Evolutionary conservation across 2,113 vertebrate species (phyloP).

Genomic region (Otolemur garnettii): DNA sequence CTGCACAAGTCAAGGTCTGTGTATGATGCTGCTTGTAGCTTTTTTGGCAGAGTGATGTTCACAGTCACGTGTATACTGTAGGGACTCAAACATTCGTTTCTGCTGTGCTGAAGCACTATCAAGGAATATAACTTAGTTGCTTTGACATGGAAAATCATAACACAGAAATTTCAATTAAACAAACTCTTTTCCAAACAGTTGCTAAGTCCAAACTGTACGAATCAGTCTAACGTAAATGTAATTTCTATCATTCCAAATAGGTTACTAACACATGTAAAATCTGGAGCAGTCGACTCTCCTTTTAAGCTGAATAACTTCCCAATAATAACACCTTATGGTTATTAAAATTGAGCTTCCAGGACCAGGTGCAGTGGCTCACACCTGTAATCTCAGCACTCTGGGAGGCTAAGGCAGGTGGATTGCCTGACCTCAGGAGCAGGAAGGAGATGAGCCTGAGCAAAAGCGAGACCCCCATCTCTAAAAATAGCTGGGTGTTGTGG

Average conservation of each 20-base stretch:
- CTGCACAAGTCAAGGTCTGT: not conserved
- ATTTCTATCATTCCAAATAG: not conserved
- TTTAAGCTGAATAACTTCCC: not conserved
- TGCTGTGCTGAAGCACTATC: slow-evolving; percentile 31
- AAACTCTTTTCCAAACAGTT: slow-evolving; percentile 20
- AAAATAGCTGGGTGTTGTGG: too few species aligned
- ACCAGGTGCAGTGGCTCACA: too few species aligned
- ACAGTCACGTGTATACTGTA: not conserved
- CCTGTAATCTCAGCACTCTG: too few species aligned
- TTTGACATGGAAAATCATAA: slow-evolving; percentile 50
- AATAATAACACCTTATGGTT: not conserved
- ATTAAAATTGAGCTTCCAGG: not conserved
- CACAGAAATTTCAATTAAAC: slow-evolving; percentile 60
- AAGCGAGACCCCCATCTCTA: too few species aligned
- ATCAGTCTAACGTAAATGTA: slow-evolving; percentile 31
- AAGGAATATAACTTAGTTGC: not conserved
- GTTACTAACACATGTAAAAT: slow-evolving; percentile 6
- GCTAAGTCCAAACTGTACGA: not conserved
- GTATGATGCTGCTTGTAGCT: not conserved
- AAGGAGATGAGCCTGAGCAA: too few species aligned
- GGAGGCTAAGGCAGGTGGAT: too few species aligned
- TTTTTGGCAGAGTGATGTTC: not conserved
- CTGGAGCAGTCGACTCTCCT: not conserved
- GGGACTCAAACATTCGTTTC: not conserved
- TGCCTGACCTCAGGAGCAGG: too few species aligned